phyloP scores from a whole-genome alignment of 1,140 invertebrate species.

The Leptinotarsa lineolata region DNA sequence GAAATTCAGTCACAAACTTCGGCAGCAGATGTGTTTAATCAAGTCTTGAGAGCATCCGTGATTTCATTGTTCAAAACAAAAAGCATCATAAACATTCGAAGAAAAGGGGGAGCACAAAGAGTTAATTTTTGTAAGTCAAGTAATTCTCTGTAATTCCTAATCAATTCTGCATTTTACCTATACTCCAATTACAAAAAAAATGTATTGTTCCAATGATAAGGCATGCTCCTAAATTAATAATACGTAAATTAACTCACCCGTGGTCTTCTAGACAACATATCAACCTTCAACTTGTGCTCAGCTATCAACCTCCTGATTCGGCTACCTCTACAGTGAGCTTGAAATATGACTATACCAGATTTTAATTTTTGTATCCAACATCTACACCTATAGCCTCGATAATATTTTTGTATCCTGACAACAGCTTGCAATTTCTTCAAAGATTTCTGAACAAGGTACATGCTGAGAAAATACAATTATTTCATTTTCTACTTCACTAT shows the following conservation, averaged over 20 bases:
- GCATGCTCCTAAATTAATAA: neutral
- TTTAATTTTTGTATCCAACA: conserved; percentile 70
- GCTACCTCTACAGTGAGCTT: conserved; percentile 72
- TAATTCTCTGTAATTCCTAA: neutral
- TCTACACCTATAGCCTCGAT: conserved; percentile 69
- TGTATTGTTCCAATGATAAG: neutral
- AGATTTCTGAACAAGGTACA: conserved; percentile 63
- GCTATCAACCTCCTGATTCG: conserved; percentile 60
- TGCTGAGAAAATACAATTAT: conserved; percentile 50
- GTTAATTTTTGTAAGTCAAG: too few relatives aligned
- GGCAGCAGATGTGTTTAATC: too few relatives aligned
- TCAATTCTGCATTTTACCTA: neutral
- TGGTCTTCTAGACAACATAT: conserved; percentile 38
- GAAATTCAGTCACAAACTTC: too few relatives aligned
- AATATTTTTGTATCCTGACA: conserved; percentile 75
- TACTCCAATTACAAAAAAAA: neutral
- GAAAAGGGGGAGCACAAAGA: too few relatives aligned
- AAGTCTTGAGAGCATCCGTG: too few relatives aligned
- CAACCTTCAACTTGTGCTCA: conserved; percentile 51
- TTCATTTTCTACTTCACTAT: too few relatives aligned
- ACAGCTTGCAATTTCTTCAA: conserved; percentile 64
- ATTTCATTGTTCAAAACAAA: too few relatives aligned
- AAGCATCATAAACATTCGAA: too few relatives aligned
- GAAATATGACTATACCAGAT: conserved; percentile 67
- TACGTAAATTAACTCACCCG: conserved; percentile 34